Conservation (phyloP, 2,113 vertebrate species). For the Oncorhynchus kisutch region DNA sequence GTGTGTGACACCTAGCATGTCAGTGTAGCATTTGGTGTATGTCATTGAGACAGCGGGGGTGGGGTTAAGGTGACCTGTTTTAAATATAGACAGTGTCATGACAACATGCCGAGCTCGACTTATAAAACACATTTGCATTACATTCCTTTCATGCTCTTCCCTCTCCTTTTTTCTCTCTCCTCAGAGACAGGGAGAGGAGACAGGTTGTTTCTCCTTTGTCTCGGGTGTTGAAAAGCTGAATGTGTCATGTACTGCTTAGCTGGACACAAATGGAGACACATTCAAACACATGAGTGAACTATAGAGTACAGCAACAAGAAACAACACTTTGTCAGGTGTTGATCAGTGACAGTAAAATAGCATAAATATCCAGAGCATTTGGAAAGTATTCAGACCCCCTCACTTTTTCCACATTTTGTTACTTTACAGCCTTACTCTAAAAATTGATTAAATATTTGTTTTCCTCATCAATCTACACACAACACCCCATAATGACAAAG, state of each 20-base stretch:
- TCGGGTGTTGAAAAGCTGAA: slow-evolving; percentile 52
- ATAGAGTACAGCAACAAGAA: too few relatives aligned
- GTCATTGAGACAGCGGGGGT: slow-evolving; percentile 70
- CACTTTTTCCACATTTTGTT: too few relatives aligned
- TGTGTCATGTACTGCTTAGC: slow-evolving; percentile 58
- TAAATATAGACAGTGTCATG: slow-evolving; percentile 80
- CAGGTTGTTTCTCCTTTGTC: slow-evolving; percentile 55
- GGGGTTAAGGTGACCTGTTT: slow-evolving; percentile 79
- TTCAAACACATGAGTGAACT: slow-evolving; percentile 3
- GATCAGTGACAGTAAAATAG: neutral
- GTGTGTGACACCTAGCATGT: slow-evolving; percentile 45
- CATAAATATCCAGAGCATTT: too few relatives aligned
- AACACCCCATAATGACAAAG: too few relatives aligned
- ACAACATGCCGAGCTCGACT: slow-evolving; percentile 74
- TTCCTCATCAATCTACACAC: too few relatives aligned
- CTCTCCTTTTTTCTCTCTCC: slow-evolving; percentile 19
- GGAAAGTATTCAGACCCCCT: too few relatives aligned
- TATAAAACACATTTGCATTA: slow-evolving; percentile 75
- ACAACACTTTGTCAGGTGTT: neutral
- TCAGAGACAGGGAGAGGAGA: slow-evolving; percentile 47
- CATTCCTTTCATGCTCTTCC: slow-evolving; percentile 55
- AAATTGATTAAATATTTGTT: too few relatives aligned
- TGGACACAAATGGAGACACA: slow-evolving; percentile 27
- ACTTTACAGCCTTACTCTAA: too few relatives aligned
- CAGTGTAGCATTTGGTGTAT: slow-evolving; percentile 66